Evolutionary conservation across 2,888 invertebrate genomes (phyloP).

Genomic region (Ramazzottius varieornatus): DNA sequence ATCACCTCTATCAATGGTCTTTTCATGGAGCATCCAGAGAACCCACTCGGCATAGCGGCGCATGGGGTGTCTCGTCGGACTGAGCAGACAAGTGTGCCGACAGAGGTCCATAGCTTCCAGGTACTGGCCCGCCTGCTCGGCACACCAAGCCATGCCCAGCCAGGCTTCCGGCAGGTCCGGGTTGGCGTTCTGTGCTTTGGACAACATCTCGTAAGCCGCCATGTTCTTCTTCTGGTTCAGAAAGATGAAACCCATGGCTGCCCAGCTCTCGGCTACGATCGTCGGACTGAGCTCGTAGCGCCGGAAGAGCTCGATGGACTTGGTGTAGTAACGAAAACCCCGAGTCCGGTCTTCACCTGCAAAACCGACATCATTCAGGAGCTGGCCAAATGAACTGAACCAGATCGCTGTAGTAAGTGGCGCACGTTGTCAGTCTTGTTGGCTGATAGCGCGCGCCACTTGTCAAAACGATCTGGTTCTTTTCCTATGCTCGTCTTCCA

Average conservation of each 20-base stretch:
- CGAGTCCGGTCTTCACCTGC: no score
- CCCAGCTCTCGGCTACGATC: not conserved
- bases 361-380: no score
- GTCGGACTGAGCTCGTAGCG: not conserved
- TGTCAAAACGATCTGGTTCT: no score
- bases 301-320: not conserved
- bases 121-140: not conserved
- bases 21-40: not conserved
- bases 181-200: not conserved
- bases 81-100: not conserved
- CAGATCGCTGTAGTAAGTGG: no score
- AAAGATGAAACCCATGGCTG: not conserved
- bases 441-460: no score
- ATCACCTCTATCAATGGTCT: not conserved
- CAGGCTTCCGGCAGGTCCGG: not conserved
- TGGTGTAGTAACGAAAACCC: not conserved
- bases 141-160: not conserved
- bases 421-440: no score
- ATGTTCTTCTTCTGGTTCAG: not conserved
- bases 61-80: not conserved
- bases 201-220: not conserved
- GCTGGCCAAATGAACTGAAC: no score
- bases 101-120: not conserved
- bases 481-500: no score
- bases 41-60: constrained; percentile 1